Base-by-base conservation (phyloP, 2,888 invertebrate genomes). In the Sphinx pinastri region DNA sequence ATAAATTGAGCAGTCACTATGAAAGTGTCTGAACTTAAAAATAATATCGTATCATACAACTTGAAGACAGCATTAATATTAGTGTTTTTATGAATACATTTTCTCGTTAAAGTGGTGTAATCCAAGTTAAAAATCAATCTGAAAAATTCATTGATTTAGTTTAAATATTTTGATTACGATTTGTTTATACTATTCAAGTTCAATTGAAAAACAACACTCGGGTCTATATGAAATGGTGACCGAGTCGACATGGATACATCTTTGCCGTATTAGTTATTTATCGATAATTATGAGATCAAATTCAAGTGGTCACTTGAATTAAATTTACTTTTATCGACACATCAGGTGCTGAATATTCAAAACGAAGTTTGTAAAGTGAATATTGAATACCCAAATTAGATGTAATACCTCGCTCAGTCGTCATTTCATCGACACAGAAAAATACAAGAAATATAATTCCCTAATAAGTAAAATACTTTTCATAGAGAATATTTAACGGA, bases 1-100 rank as follows among this genome's bases (percentile, higher is more conserved):
- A 49, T 47, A 63, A 49, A 63, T 63, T 63, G 63, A 63, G 63
- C 63, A 63, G 63, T 49, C 63, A 63, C 63, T 60, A 13, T 49
- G 4, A n/a, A n/a, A 49, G 63, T 63, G 63, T 63, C 63, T 63
- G 63, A 47, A 49, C 63, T 49, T 63, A 63, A 45, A n/a, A 16
- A 16, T 7, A 16, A 54, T 47, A 47, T 12, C 47, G 47, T 8
- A 12, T 47, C 25, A 47, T 47, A 47, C 3, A 47, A 11, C 10
- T 47, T 47, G 12, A 2, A 47, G 8, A 47, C 47, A 8, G 47
- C 10, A 12, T 47, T 1, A 47, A 47, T 47, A 47, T 11, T 47
- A 47, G 47, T 47, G 1, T 8, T 47, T 47, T 47, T 47, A 4
- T 11, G 1, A 47, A 47, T 47, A 8, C 2, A 47, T 25, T 25